Base-by-base conservation (phyloP, 1,140 invertebrate species). In the Drosophila erecta region DNA sequence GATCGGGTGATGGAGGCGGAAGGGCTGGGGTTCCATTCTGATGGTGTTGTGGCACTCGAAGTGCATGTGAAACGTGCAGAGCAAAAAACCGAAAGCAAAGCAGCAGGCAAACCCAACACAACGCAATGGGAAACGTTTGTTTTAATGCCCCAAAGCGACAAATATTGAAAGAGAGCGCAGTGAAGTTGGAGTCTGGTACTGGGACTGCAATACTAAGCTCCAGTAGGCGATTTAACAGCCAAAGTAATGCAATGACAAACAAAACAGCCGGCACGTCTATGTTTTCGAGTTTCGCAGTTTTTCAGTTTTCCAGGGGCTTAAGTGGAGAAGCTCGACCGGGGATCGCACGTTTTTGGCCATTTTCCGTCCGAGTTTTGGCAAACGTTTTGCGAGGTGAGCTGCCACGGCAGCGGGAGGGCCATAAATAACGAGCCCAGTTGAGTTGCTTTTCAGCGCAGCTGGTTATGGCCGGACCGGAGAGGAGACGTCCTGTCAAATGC, bases 221-320 rank as follows among this genome's bases (percentile, higher is more conserved):
- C 58, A 38, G 79, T 64, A 44, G 50, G 69, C 76, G 84, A 80
- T 84, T 87, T 89, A 84, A 70, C 79, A 57, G 84, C 67, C 84
- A 84, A 87, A 87, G 84, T 87, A 87, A 87, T 87, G 84, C 84
- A 87, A 79, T 76, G 84, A 89, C 79, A 87, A 87, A 87, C 84
- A 87, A 87, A 84, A 85, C 84, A 77, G 67, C 67, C 72, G 49
- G 66, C 67, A 79, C 60, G 65, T 38, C 44, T 55, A 65, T 59
- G 49, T 62, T 72, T 72, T 14, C 12, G 33, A 35, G 50, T 30
- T 22, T 55, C 4, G 3, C 5, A 40, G 38, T 40, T 40, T n/a
- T 40, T n/a, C 37, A n/a, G 37, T 40, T 40, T 27, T 67, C 17
- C n/a, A 12, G 14, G 10, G 50, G 27, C 7, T 30, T n/a, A 44